Evolutionary conservation across 2,113 vertebrate species (phyloP).

Genomic region (Sphaerodactylus townsendi): DNA sequence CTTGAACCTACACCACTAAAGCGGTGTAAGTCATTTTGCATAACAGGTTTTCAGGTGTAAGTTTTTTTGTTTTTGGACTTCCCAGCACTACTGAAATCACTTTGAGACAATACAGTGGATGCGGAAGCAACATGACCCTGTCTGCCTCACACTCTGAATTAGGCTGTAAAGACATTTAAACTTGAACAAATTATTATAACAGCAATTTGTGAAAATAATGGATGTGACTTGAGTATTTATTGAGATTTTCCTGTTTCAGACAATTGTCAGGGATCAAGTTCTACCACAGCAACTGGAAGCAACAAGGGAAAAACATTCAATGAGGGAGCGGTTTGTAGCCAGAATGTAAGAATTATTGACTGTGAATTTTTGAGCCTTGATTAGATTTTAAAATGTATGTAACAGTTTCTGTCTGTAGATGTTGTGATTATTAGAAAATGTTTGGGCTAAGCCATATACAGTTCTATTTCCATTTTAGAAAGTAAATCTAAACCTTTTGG

Average conservation of each 20-base stretch:
- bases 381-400: background rate
- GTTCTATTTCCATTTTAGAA: background rate
- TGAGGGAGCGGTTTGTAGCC: conserved; percentile 78
- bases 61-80: too few species aligned
- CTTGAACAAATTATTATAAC: background rate
- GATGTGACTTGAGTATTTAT: background rate
- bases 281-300: conserved; percentile 82
- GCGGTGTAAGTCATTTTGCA: too few species aligned
- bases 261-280: conserved; percentile 83
- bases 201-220: background rate
- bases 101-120: too few species aligned
- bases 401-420: background rate
- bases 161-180: too few species aligned
- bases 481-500: background rate
- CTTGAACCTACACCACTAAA: too few species aligned
- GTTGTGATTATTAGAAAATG: conserved; percentile 1
- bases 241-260: conserved; percentile 59
- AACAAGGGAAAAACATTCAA: conserved; percentile 76
- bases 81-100: too few species aligned
- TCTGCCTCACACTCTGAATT: too few species aligned
- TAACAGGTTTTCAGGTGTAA: too few species aligned
- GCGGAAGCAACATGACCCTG: too few species aligned
- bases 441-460: conserved; percentile 34
- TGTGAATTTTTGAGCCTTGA: conserved; percentile 74
- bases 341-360: conserved; percentile 76